Percentiles rank a stretch among this genome's conserved stretches.
phyloP scores from a whole-genome alignment of 2,888 invertebrate genomes.

The Diachrysia chrysitis region DNA sequence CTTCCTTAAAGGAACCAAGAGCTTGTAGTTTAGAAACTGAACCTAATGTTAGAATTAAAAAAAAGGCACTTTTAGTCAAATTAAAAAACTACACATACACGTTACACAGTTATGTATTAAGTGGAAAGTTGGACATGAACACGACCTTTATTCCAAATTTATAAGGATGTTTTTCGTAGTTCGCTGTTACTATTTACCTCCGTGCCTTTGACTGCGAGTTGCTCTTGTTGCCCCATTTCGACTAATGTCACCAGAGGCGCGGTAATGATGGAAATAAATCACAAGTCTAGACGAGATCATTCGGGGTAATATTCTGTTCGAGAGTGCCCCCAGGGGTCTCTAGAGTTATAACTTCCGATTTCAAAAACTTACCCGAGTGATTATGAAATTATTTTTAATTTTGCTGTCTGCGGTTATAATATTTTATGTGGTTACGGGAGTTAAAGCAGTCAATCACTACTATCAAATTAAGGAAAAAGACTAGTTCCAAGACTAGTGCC shows the following conservation, averaged over 20 bases:
- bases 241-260: slow-evolving; percentile 40
- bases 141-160: background rate
- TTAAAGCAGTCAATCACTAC: background rate
- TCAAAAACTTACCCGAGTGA: slow-evolving; percentile 6
- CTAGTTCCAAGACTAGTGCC: too few relatives aligned
- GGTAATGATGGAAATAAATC: slow-evolving; percentile 42
- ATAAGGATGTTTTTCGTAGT: background rate
- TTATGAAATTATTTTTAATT: slow-evolving; percentile 16
- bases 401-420: background rate
- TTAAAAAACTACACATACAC: too few relatives aligned
- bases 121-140: background rate
- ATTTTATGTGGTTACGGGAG: slow-evolving; percentile 3
- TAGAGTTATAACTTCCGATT: slow-evolving; percentile 39
- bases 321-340: slow-evolving; percentile 30
- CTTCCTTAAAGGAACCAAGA: too few relatives aligned
- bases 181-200: background rate
- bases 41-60: too few relatives aligned
- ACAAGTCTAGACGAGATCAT: slow-evolving; percentile 40
- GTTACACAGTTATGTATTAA: too few relatives aligned
- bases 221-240: slow-evolving; percentile 13
- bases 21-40: too few relatives aligned
- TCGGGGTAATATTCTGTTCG: slow-evolving; percentile 48
- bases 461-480: background rate
- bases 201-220: background rate
- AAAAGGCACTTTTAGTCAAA: too few relatives aligned